Conservation (phyloP, 92 coral and sea anemone genomes). For the Paragorgia papillata region DNA sequence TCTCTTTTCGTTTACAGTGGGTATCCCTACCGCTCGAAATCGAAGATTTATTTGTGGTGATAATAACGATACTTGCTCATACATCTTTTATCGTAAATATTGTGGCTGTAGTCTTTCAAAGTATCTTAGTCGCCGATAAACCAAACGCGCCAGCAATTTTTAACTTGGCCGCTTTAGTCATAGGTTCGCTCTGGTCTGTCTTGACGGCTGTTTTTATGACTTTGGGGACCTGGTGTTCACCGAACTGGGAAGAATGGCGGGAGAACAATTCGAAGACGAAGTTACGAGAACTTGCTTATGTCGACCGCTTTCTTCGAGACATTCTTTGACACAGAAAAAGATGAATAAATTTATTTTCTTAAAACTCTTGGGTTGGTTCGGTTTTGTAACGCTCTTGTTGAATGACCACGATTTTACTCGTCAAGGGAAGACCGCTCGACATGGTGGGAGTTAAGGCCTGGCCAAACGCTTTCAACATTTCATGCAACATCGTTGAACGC, state of each 20-base stretch:
- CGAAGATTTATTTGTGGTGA: slow-evolving; percentile 9
- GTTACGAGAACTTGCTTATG: slow-evolving; percentile 19
- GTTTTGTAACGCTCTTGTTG: background rate
- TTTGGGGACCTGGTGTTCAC: slow-evolving; percentile 44
- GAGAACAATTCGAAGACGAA: slow-evolving; percentile 30
- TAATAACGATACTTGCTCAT: slow-evolving; percentile 22
- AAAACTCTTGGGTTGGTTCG: background rate
- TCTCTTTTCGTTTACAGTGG: slow-evolving; percentile 16
- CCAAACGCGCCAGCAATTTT: slow-evolving; percentile 1
- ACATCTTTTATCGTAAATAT: slow-evolving; percentile 34
- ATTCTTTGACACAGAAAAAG: background rate
- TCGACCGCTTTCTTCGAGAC: slow-evolving; percentile 26
- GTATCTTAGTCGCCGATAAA: slow-evolving; percentile 13
- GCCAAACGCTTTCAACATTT: no score
- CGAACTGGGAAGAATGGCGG: slow-evolving; percentile 45
- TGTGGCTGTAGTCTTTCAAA: slow-evolving; percentile 40
- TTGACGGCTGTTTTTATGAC: slow-evolving; percentile 27
- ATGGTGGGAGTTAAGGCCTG: no score
- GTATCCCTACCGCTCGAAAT: slow-evolving; percentile 18
- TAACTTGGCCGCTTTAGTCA: slow-evolving; percentile 27
- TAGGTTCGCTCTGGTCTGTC: slow-evolving; percentile 34
- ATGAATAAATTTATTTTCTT: background rate
- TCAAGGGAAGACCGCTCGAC: no score
- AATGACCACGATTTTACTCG: no score
- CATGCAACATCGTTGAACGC: no score